Evolutionary conservation across 2,888 invertebrate genomes (phyloP), one percentile per base, ranked within the genome.

Genomic region (Pantelozetes paolii): DNA sequence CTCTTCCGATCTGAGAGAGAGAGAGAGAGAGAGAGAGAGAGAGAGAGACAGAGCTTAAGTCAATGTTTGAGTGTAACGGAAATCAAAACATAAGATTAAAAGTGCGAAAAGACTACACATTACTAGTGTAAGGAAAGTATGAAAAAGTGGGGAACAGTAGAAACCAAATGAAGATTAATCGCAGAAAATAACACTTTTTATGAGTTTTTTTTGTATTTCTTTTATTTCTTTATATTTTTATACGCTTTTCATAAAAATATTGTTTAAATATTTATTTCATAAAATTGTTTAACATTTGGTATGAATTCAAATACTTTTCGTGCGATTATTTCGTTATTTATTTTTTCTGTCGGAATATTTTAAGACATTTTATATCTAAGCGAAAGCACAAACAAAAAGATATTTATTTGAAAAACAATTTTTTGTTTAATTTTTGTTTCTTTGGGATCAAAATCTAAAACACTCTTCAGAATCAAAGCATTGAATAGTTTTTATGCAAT

Each of bases 11-110:
- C 5, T 8, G 45, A 45, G 18, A 5, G 9, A 54, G 23, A 23
- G 26, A 26, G 20, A 11, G 9, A 23, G 26, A 54, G 20, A 45
- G 45, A 18, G 50, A 50, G 20, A n/a, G 20, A 26, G 26, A 26
- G 54, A 54, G 23, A 54, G 54, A 23, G 50, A 23, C 11, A 54
- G 54, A 26, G 23, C 54, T 54, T 54, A 9, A 54, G 54, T 23
- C 54, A 54, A 54, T 20, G 20, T 54, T 9, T 26, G 54, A 23
- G 1, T 11, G 1, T 6, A 54, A 20, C 18, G 54, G 54, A 54
- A 54, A 54, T 54, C 54, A 54, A 54, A 54, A 15, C 54, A 54
- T 54, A 50, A 54, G 54, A 54, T 54, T 54, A 54, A 54, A 54
- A 54, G 54, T 6, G 54, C n/a, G 26, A 54, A 54, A 20, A 45